Base-by-base conservation (phyloP, 2,888 invertebrate genomes). In the Andrena chrysosceles region DNA sequence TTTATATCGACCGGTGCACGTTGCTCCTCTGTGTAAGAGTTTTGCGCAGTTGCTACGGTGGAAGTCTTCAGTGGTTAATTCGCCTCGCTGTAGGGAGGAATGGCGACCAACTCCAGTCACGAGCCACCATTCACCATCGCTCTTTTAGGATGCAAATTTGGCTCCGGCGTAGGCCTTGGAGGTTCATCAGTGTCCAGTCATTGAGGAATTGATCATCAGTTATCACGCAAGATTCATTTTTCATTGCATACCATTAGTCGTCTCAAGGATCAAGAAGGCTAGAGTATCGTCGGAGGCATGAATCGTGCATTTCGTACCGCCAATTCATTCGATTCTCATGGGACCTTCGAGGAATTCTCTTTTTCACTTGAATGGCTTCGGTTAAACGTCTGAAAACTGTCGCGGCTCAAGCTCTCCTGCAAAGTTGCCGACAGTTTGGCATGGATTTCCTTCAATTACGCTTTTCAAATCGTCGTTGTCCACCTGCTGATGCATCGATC, bases 181-280 rank as follows among this genome's bases (percentile, higher is more conserved):
- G 70, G 29, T 60, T 73, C 16, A 35, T 54, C 29, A 33, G 33
- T n/a, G 54, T 66, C 66, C 42, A 66, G 31, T 52, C 29, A 56
- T 66, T 73, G 49, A 33, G 20, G 23, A 35, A 5, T 23, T 42
- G 29, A 33, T 35, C 20, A 42, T 42, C 13, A 35, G 48, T 74
- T 75, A 60, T 60, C 33, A 3, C 56, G 49, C 2, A 49, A 16
- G 49, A 60, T 49, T 49, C 33, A 75, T 49, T 60, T 75, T 68
- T 75, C 60, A 35, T 75, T 20, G 8, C 48, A 59, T 20, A 13
- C 68, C n/a, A 68, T 20, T 49, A 59, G 66, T 26, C 29, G 33
- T 8, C n/a, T n/a, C 2, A 74, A 63, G 26, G 26, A 59, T 5
- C 59, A 5, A 42, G 59, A 13, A 16, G 10, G 13, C 13, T 59